Percentiles rank a stretch among this genome's conserved stretches.
Evolutionary conservation across 2,797 vertebrate genomes (phyloP).

Genomic region (Hydrophis major): DNA sequence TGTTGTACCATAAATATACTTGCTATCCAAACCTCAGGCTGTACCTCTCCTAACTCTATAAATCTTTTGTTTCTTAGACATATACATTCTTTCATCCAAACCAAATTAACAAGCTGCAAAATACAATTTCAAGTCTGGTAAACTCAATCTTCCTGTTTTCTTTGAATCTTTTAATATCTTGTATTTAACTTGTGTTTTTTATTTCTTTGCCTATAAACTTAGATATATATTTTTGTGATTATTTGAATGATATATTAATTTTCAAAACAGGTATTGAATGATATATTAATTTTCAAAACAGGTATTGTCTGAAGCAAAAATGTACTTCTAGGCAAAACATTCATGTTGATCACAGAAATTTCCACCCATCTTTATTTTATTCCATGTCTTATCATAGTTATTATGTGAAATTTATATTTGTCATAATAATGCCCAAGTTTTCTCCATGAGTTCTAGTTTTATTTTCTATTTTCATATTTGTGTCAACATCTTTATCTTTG

Average conservation of each 20-base stretch:
- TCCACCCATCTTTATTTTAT: background rate
- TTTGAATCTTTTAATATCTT: background rate
- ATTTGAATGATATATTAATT: background rate
- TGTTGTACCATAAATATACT: background rate
- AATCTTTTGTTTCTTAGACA: background rate
- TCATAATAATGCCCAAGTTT: background rate
- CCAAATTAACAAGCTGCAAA: background rate
- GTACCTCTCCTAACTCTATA: background rate
- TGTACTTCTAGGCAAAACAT: background rate
- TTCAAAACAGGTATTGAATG: background rate
- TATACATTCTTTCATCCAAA: background rate
- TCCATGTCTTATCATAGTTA: background rate
- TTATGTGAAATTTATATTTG: background rate
- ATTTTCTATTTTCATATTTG: background rate
- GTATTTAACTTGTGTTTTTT: too few species aligned
- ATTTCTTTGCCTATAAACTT: too few species aligned
- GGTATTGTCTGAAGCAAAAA: background rate
- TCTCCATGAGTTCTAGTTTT: background rate
- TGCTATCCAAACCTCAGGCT: background rate
- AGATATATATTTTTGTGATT: background rate
- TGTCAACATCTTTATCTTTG: background rate
- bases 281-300: background rate
- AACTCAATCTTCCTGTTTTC: background rate
- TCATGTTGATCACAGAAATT: background rate
- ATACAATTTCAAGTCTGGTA: background rate